A percentile compares a stretch with the other conserved stretches of the same genome.
Evolutionary conservation across 2,797 vertebrate species (phyloP).

Genomic region (Pygocentrus nattereri): DNA sequence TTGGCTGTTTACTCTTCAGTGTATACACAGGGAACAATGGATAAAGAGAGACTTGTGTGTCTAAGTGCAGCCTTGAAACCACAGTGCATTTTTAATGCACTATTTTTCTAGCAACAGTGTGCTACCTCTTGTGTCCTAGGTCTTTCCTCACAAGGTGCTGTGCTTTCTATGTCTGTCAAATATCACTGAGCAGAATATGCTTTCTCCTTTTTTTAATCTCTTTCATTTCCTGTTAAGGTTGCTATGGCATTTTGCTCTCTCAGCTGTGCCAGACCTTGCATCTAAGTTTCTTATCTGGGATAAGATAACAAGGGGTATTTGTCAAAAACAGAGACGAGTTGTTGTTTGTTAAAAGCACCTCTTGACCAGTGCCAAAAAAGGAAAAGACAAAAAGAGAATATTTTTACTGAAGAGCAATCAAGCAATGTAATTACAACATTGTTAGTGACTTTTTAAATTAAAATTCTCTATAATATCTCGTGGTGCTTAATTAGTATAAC

Average conservation of each 20-base stretch:
- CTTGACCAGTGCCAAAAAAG: too few species aligned
- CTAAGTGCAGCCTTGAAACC: too few species aligned
- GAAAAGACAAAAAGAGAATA: too few species aligned
- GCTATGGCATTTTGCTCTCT: too few species aligned
- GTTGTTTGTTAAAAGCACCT: not conserved
- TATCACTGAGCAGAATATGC: not conserved
- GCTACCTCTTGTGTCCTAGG: not conserved
- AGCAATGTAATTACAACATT: not conserved
- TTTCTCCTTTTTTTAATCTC: not conserved
- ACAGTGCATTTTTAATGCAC: too few species aligned
- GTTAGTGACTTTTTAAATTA: too few species aligned
- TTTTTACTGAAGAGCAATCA: not conserved
- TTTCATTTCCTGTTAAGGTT: conserved; percentile 39
- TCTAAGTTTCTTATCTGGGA: conserved; percentile 65
- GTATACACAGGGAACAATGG: too few species aligned
- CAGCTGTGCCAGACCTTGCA: conserved; percentile 32
- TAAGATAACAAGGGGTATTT: not conserved
- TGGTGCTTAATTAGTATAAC: too few species aligned
- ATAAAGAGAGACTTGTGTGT: too few species aligned
- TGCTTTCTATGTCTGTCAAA: not conserved
- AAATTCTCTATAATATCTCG: not conserved
- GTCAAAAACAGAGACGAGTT: too few species aligned
- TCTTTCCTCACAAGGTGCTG: not conserved
- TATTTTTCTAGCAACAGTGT: not conserved
- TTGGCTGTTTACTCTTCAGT: too few species aligned